Conservation (phyloP, 2,113 vertebrate species). For the Anolis carolinensis region DNA sequence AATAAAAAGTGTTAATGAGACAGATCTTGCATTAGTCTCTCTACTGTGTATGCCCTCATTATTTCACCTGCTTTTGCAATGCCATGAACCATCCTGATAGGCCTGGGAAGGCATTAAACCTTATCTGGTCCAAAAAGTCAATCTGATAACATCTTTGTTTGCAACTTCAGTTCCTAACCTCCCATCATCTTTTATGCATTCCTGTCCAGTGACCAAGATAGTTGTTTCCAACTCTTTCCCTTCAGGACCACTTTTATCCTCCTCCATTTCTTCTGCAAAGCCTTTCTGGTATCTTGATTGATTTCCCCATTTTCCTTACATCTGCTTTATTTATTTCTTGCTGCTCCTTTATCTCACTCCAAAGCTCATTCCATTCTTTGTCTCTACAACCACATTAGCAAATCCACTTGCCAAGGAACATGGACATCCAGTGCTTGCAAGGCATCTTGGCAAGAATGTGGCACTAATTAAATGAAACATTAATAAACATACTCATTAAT, state of each 20-base stretch:
- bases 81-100: not conserved
- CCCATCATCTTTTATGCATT: not conserved
- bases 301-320: not conserved
- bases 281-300: not conserved
- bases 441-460: not conserved
- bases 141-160: not conserved
- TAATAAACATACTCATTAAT: not conserved
- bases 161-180: too few relatives aligned
- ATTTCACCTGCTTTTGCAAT: not conserved
- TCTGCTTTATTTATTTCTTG: not conserved
- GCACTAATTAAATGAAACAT: not conserved
- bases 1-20: constrained; percentile 12
- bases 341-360: not conserved
- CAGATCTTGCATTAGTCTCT: not conserved
- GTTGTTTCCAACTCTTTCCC: not conserved
- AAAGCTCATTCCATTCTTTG: not conserved
- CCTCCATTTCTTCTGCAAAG: not conserved
- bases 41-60: not conserved
- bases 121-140: not conserved
- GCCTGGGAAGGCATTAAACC: not conserved
- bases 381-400: not conserved
- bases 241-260: not conserved
- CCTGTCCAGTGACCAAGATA: not conserved
- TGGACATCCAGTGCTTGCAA: not conserved
- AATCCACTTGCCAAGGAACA: not conserved